phyloP scores from a whole-genome alignment of 2,797 vertebrate species.

The Aratinga solstitialis region DNA sequence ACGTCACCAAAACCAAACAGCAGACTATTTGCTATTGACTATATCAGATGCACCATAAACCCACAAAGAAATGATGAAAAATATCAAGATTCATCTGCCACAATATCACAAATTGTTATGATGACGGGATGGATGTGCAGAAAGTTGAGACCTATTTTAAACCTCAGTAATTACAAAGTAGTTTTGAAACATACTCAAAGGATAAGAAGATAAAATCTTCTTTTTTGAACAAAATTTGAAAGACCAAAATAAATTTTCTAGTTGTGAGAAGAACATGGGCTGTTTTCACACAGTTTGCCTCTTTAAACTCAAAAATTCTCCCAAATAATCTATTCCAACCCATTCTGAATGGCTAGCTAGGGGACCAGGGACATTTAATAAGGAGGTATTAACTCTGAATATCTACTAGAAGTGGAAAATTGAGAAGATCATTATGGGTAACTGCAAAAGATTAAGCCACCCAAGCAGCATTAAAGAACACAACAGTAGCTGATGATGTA shows the following conservation, averaged over 20 bases:
- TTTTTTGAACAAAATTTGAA: neutral
- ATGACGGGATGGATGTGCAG: neutral
- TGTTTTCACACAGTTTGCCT: neutral
- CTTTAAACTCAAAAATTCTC: neutral
- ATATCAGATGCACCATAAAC: neutral
- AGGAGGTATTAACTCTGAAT: neutral
- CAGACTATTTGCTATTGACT: neutral
- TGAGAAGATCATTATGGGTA: neutral
- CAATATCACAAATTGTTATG: neutral
- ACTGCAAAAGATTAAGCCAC: neutral
- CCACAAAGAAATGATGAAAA: neutral
- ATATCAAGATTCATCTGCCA: neutral
- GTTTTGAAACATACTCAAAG: neutral
- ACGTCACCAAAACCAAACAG: neutral
- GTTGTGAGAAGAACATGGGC: neutral
- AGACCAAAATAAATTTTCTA: neutral
- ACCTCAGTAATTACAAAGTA: constrained; percentile 1
- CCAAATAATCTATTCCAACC: neutral
- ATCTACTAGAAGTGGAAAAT: neutral
- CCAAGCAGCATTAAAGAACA: neutral
- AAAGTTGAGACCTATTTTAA: constrained; percentile 37
- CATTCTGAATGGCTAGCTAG: neutral
- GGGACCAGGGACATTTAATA: neutral
- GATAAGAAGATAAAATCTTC: neutral
- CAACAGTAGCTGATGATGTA: neutral